Evolutionary conservation across 1,140 invertebrate species (phyloP).

Genomic region (Bradynema listronoti): DNA sequence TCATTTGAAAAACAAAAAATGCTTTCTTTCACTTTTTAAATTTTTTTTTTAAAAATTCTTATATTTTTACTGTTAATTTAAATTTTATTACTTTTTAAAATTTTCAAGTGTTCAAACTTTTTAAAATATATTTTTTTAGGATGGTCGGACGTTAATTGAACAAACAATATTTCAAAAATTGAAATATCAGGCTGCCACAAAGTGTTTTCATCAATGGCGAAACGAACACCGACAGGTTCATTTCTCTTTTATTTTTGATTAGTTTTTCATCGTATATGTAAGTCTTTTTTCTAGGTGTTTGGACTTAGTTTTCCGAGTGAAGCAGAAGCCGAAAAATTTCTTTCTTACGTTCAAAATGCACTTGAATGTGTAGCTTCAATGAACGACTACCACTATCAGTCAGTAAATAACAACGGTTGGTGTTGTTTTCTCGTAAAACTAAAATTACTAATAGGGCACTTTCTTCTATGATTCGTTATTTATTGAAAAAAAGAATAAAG

Average conservation of each 20-base stretch:
- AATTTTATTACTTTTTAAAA: no score
- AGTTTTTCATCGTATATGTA: not conserved
- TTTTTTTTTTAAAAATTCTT: no score
- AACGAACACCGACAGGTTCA: constrained; percentile 16
- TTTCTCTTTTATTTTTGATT: not conserved
- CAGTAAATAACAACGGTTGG: not conserved
- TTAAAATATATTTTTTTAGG: constrained; percentile 22
- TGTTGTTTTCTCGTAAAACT: not conserved
- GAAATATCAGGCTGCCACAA: constrained; percentile 16
- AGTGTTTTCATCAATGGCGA: constrained; percentile 19
- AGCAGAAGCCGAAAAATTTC: constrained; percentile 13
- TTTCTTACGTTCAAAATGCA: constrained; percentile 5
- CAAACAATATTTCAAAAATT: constrained; percentile 13
- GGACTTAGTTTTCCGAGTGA: constrained; percentile 17
- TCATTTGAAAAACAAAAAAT: no score
- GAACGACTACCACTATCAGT: not conserved
- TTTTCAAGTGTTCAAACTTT: no score
- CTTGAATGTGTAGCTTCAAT: constrained; percentile 10
- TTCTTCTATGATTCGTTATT: not conserved
- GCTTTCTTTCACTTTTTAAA: no score
- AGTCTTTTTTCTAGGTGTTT: not conserved
- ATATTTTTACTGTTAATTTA: no score
- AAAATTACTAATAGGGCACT: not conserved
- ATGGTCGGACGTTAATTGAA: constrained; percentile 14
- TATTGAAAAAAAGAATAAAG: not conserved